Evolutionary conservation across 1,140 invertebrate genomes (phyloP), one percentile per base, ranked within the genome.

Genomic region (Trichogramma pretiosum): DNA sequence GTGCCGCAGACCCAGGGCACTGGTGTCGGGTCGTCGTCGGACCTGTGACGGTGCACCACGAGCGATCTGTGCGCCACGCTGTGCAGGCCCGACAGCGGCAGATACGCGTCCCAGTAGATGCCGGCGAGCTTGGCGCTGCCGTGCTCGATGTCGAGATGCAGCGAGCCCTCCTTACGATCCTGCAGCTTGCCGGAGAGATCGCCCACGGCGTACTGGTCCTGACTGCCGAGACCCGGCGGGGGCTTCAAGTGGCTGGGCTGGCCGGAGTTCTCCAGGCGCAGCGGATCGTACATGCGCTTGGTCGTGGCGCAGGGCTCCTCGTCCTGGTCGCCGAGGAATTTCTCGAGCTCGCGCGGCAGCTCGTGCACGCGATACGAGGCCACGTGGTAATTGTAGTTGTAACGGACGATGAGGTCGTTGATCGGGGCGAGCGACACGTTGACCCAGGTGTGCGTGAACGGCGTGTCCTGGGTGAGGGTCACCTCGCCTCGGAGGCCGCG

Each of bases 161-260:
- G 75, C 17, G 81, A 75, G 39, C 78, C 78, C 58, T 85, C 83
- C 11, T 83, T 84, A 30, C 82, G 74, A 9, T 75, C 78, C 56
- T 85, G 79, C 41, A 85, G 80, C 70, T 97, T 98, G 5, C 90
- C 90, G 41, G 89, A 87, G 3, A 98, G 67, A 68, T 96, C 92
- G 0, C 91, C 90, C 11, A 93, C 67, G 3, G 86, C 79, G 59
- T 93, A 95, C 59, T 89, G 83, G 65, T 95, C 88, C 64, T 89
- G 87, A 4, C 89, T 91, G 21, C 86, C 84, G 52, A 76, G 70
- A 18, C 80, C 82, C 78, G n/a, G n/a, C n/a, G n/a, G n/a, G n/a
- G n/a, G n/a, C n/a, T n/a, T n/a, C n/a, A n/a, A n/a, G n/a, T n/a
- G n/a, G n/a, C n/a, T n/a, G n/a, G n/a, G n/a, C n/a, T n/a, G n/a